phyloP scores from a whole-genome alignment of 2,888 invertebrate species.

The Ophraella communa region DNA sequence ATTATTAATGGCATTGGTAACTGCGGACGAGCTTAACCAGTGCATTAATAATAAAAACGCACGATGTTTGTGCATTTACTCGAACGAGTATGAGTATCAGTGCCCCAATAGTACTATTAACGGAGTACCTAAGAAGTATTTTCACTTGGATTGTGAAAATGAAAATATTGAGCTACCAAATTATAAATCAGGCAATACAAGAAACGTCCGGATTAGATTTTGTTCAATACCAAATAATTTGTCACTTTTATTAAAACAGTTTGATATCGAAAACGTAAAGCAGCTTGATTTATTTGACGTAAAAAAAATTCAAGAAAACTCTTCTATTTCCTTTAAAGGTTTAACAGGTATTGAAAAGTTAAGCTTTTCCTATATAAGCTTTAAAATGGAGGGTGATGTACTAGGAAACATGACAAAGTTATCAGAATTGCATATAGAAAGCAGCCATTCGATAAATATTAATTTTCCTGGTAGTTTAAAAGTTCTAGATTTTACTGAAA shows the following conservation, averaged over 20 bases:
- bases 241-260: conserved; percentile 60
- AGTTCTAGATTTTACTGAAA: conserved; percentile 73
- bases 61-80: background rate
- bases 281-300: conserved; percentile 11
- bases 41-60: background rate
- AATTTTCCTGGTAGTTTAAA: conserved; percentile 68
- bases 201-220: conserved; percentile 63
- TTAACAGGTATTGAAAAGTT: conserved; percentile 5
- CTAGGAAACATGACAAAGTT: conserved; percentile 43
- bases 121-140: background rate
- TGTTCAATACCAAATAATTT: conserved; percentile 64
- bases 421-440: conserved; percentile 33
- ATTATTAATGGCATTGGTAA: background rate
- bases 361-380: background rate
- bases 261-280: conserved; percentile 52
- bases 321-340: conserved; percentile 13
- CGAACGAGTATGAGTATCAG: background rate
- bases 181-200: conserved; percentile 59
- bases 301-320: background rate
- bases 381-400: conserved; percentile 34
- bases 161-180: conserved; percentile 55
- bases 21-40: background rate
- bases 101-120: background rate
- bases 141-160: background rate
- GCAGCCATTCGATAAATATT: conserved; percentile 65